Base-by-base conservation (phyloP, 2,888 invertebrate species). In the Nemotelus pantherinus region DNA sequence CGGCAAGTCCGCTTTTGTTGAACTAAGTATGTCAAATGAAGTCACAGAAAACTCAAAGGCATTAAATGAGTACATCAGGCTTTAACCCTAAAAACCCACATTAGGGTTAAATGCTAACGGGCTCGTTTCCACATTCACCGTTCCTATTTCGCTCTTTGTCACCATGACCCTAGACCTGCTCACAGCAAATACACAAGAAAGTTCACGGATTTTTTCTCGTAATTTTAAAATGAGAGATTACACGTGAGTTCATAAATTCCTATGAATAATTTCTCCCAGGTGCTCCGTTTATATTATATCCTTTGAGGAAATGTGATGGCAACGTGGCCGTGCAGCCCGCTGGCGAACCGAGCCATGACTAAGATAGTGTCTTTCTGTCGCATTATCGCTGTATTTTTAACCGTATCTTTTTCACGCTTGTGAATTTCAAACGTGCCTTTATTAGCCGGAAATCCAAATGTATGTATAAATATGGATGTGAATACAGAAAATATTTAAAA, bases 161-260 rank as follows among this genome's bases (percentile, higher is more conserved):
- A 25, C 25, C 25, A 25, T 25, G 25, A 25, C 25, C 25, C 25
- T 25, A 25, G 25, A 25, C n/a, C 65, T 7, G 25, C 47, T 47
- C 47, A 2, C 44, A n/a, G 47, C 4, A 47, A 3, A 65, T 45
- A n/a, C n/a, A 43, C 6, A 5, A 3, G 47, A 65, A 43, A 65
- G 10, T 65, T 65, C 45, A 3, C 45, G 45, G n/a, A 9, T 65
- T 65, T 65, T 65, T 65, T 25, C 25, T 25, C 25, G 45, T 65
- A 47, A n/a, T 65, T 65, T 47, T 74, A 47, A 60, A 74, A 74
- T 74, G 63, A 60, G 74, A 74, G 74, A 74, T 74, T 74, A 74
- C 74, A 74, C 74, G 63, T 74, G 74, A 74, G 74, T 74, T 74
- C 74, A 74, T 74, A 74, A 74, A 74, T 74, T 74, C 48, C 74